phyloP scores from a whole-genome alignment of 2,888 invertebrate species.

The Agrilus mali region DNA sequence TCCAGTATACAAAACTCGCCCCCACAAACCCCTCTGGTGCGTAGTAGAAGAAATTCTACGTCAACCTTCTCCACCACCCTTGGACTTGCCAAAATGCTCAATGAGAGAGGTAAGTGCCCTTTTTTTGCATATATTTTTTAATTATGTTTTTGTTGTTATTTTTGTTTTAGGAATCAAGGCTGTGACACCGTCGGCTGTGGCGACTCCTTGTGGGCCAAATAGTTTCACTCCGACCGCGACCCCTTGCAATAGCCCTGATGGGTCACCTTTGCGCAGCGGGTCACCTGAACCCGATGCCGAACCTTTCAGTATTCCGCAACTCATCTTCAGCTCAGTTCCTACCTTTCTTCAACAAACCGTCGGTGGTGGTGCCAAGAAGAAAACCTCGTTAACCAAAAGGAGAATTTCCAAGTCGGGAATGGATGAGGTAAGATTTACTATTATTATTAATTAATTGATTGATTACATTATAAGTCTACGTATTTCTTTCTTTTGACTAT shows the following conservation, averaged over 20 bases:
- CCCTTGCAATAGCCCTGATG: conserved; percentile 75
- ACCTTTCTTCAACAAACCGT: conserved; percentile 51
- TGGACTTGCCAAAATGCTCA: conserved; percentile 61
- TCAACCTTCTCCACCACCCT: conserved; percentile 65
- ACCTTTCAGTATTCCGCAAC: conserved; percentile 35
- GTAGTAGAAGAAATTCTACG: conserved; percentile 68
- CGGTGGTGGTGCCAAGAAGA: conserved; percentile 36
- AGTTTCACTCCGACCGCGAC: conserved; percentile 74
- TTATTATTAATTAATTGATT: not conserved
- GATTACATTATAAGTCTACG: too few species aligned
- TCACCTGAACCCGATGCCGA: conserved; percentile 42
- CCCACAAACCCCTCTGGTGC: conserved; percentile 35
- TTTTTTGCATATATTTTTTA: not conserved
- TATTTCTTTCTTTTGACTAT: too few species aligned
- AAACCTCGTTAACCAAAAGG: conserved; percentile 27
- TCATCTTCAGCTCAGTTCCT: conserved; percentile 50
- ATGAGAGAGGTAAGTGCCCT: conserved; percentile 45
- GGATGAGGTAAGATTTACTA: conserved; percentile 22
- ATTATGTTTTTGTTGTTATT: not conserved
- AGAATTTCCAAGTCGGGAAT: conserved; percentile 28
- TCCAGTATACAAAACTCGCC: conserved; percentile 40
- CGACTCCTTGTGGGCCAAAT: conserved; percentile 49
- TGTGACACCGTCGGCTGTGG: conserved; percentile 52
- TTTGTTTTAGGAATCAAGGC: conserved; percentile 46
- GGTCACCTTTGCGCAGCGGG: conserved; percentile 43